Base-by-base conservation (phyloP, 2,797 vertebrate species). In the Falco columbarius region DNA sequence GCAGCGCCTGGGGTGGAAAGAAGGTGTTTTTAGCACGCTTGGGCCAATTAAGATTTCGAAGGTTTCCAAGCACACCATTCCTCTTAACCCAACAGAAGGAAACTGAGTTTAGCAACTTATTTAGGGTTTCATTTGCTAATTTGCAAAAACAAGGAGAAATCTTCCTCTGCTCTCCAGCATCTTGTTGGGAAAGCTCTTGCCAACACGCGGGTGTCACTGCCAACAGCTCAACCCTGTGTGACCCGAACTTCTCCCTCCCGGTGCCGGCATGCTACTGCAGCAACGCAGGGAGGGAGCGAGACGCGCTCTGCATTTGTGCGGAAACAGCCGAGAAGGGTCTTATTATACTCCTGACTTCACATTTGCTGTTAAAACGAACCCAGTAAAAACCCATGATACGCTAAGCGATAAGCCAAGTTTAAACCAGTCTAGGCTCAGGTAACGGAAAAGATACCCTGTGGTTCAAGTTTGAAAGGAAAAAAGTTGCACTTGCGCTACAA, bases 51-150 rank as follows among this genome's bases (percentile, higher is more conserved):
- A 58, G 89, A 90, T n/a, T 62, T 42, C 8, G 2, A 85, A 92
- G 95, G 92, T 82, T 95, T 91, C 89, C 85, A 94, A 95, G 89
- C 91, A n/a, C 87, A 42, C 85, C 52, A 29, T 72, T 87, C 77
- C 75, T 91, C 88, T 66, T 92, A 89, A 94, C 74, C 93, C 86
- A 76, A 92, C 87, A 95, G 93, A 86, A 90, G 87, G 91, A 83
- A 97, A 93, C 80, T 23, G 66, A 95, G 91, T 94, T 90, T 87
- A 96, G 86, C 84, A 63, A 82, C 93, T 92, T 95, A 94, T 89
- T 96, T 93, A 93, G 91, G 71, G 81, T 84, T 93, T 93, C 84
- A 74, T 91, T 93, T 93, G 94, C 85, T 96, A 93, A 94, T 95
- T 94, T 92, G 93, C 91, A 96, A 90, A 93, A 96, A 93, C 91